These are phyloP conservation scores for Drosophila antonietae DNA, from an alignment of 2,888 invertebrate genomes.

Conservation along the genomic window DNA sequence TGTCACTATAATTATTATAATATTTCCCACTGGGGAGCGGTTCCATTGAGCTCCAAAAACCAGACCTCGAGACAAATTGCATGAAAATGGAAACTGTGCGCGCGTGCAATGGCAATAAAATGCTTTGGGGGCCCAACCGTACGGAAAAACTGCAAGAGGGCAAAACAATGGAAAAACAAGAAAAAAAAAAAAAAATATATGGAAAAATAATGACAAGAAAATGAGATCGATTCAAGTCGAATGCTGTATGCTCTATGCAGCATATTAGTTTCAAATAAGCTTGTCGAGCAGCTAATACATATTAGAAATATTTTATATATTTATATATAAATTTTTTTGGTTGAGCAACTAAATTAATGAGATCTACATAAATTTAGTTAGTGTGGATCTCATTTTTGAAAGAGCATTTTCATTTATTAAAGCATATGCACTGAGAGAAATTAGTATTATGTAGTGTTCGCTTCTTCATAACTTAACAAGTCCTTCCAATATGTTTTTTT, in stretches of 20 bases:
- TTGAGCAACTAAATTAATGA: background rate
- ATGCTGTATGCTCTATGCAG: slow-evolving; percentile 16
- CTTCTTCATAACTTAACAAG: background rate
- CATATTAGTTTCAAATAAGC: too few species aligned
- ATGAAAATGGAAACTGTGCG: slow-evolving; percentile 60
- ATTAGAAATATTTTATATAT: background rate
- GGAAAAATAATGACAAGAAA: slow-evolving; percentile 20
- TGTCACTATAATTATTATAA: slow-evolving; percentile 23
- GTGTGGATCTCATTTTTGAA: background rate
- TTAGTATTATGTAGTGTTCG: background rate
- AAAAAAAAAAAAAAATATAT: slow-evolving; percentile 26
- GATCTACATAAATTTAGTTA: too few species aligned
- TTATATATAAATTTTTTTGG: background rate
- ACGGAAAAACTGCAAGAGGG: slow-evolving; percentile 69
- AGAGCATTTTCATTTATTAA: slow-evolving; percentile 9
- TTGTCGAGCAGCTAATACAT: background rate
- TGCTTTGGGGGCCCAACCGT: slow-evolving; percentile 63
- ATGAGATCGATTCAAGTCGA: slow-evolving; percentile 21
- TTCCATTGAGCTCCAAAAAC: slow-evolving; percentile 13
- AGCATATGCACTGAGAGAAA: slow-evolving; percentile 8
- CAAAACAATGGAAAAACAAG: slow-evolving; percentile 61
- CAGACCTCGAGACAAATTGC: slow-evolving; percentile 63
- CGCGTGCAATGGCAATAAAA: slow-evolving; percentile 67
- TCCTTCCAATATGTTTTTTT: background rate
- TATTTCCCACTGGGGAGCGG: slow-evolving; percentile 12